Percentiles rank a stretch among this genome's conserved stretches.
Conservation (phyloP, 2,888 invertebrate genomes). For the Rapana venosa region DNA sequence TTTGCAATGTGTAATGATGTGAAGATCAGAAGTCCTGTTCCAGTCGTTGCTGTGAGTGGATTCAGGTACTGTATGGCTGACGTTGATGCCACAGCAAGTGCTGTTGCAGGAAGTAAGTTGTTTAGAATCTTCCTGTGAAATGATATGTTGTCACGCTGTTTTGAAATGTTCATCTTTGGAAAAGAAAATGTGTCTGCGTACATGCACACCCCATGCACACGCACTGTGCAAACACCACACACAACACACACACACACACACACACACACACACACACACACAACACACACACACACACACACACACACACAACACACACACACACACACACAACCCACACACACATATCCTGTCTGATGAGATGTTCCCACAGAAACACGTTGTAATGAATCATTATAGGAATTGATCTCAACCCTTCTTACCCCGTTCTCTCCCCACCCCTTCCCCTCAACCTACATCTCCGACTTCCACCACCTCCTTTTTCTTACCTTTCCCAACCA, state of each 20-base stretch:
- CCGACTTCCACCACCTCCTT: neutral
- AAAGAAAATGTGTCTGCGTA: neutral
- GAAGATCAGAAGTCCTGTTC: no score
- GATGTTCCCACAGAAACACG: neutral
- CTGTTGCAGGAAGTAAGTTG: neutral
- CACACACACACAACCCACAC: slow-evolving; percentile 14
- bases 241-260: slow-evolving; percentile 27
- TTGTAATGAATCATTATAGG: neutral
- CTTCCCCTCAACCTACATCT: neutral
- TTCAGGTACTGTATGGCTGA: neutral
- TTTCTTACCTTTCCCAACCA: neutral
- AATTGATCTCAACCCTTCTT: neutral
- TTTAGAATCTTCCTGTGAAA: neutral
- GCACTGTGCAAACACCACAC: slow-evolving; percentile 23
- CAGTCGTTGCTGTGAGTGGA: no score
- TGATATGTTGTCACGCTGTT: neutral
- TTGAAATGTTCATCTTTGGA: neutral
- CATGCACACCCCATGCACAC: slow-evolving; percentile 17
- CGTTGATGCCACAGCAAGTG: neutral
- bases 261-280: slow-evolving; percentile 16
- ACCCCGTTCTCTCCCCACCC: neutral
- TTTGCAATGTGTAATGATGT: no score
- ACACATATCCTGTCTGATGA: neutral
- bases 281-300: slow-evolving; percentile 5
- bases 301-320: neutral